Evolutionary conservation across 2,797 vertebrate genomes (phyloP), one percentile per base, ranked within the genome.

Genomic region (Hybognathus amarus): DNA sequence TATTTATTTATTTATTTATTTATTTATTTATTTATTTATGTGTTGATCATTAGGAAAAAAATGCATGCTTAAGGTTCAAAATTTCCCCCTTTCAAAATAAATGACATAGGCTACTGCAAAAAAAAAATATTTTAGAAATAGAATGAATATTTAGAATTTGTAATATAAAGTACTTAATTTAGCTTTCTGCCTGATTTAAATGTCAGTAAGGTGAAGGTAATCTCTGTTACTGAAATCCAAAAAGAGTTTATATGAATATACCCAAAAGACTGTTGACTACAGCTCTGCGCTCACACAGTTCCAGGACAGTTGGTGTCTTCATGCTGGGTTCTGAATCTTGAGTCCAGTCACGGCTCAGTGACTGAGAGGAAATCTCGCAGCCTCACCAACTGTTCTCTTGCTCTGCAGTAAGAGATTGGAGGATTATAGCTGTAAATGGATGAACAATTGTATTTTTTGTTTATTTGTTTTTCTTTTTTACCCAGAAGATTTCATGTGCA

Each of bases 271-370:
- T 68, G 54, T 80, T 10, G 78, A 80, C 36, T 33, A 71, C 40
- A 80, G 79, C 27, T 82, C 80, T 63, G 40, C 33, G 50, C 54
- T 79, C 54, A 77, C 38, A 82, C 73, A 71, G 63, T 85, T 77
- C 73, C 42, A 38, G 69, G 68, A 67, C 87, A 85, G 85, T 69
- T 85, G 85, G 83, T 83, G 83, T 79, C 70, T 79, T 73, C 80
- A 81, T 27, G 69, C 61, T 81, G 45, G 59, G 63, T 77, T 85
- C 42, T 74, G 61, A 83, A 74, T 30, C 56, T 73, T 59, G 79
- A 79, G 61, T 78, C 61, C 38, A 73, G 68, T 87, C 70, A 86
- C 83, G 85, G 79, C 76, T 85, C 76, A 80, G 77, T 74, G 84
- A 85, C 79, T 70, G n/a, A 80, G 78, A 84, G 67, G 74, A 71